Base-by-base conservation (phyloP, 2,797 vertebrate genomes). In the Sebastes umbrosus region DNA sequence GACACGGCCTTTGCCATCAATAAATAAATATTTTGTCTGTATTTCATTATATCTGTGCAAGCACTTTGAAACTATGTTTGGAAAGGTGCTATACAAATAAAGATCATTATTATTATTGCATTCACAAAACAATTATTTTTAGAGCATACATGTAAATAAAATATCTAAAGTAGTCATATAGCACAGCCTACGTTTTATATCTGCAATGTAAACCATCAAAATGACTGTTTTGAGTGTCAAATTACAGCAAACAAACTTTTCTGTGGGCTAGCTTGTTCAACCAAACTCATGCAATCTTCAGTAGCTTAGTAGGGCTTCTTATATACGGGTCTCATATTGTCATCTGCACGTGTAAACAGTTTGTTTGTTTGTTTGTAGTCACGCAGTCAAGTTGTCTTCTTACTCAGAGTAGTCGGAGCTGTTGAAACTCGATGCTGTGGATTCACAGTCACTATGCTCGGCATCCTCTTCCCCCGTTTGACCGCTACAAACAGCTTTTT, bases 381-480 rank as follows among this genome's bases (percentile, higher is more conserved):
- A n/a, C 13, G 1, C 3, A 65, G 22, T 29, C 0, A 60, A 46
- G 18, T 12, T 6, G 34, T 29, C 27, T 18, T 90, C 95, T 96
- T 95, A 96, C 96, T 96, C 92, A 0, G 93, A 92, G 85, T 27
- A 79, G 77, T 92, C 92, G 86, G 92, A 92, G 90, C 85, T 67
- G 88, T 80, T 91, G 90, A 75, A 91, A 90, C 90, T 93, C 77
- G 94, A 92, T 25, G 86, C 75, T 36, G 86, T 73, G 18, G 92
- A 94, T 22, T 84, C 91, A 55, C 76, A 4, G 63, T 93, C 91
- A 16, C 79, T 85, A 10, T 43, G 36, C 1, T 75, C 80, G 46
- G 12, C 29, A 1, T 10, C 69, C 0, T 69, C 72, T 60, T 69
- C 87, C 6, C 71, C 72, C n/a, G 27, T 73, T 16, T 76, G 31